phyloP scores from a whole-genome alignment of 2,113 vertebrate species.

The Rafetus swinhoei region DNA sequence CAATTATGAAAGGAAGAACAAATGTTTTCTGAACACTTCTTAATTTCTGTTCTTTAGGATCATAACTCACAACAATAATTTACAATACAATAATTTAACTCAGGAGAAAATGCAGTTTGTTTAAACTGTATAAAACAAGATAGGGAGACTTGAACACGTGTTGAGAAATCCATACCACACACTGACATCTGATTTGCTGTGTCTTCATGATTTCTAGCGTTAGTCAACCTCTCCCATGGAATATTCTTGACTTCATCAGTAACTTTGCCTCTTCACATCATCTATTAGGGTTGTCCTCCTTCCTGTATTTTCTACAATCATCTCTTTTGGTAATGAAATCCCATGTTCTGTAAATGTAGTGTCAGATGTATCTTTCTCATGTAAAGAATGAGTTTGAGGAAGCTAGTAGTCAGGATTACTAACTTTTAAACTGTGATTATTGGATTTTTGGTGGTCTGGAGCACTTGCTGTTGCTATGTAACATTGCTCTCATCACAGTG shows the following conservation, averaged over 20 bases:
- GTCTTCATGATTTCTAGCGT: neutral
- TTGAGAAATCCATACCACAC: neutral
- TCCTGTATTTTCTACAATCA: neutral
- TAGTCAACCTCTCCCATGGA: neutral
- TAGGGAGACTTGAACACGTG: fast-evolving
- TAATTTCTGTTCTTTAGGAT: neutral
- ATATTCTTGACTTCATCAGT: neutral
- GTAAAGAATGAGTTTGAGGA: too few relatives aligned
- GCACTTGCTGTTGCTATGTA: constrained; percentile 12
- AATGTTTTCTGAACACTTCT: neutral
- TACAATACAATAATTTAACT: neutral
- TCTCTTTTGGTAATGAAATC: neutral
- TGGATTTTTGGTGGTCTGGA: neutral
- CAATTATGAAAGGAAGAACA: neutral
- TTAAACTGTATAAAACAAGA: neutral
- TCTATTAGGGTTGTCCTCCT: neutral
- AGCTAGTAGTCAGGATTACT: too few relatives aligned
- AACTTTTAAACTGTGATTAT: too few relatives aligned
- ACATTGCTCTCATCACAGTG: neutral
- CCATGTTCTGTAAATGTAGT: too few relatives aligned
- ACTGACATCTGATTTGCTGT: fast-evolving
- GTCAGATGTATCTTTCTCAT: too few relatives aligned
- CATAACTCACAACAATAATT: neutral
- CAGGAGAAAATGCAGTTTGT: neutral
- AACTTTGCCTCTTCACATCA: neutral